phyloP scores from a whole-genome alignment of 1,140 invertebrate species.

The Eupristina koningsbergeri region DNA sequence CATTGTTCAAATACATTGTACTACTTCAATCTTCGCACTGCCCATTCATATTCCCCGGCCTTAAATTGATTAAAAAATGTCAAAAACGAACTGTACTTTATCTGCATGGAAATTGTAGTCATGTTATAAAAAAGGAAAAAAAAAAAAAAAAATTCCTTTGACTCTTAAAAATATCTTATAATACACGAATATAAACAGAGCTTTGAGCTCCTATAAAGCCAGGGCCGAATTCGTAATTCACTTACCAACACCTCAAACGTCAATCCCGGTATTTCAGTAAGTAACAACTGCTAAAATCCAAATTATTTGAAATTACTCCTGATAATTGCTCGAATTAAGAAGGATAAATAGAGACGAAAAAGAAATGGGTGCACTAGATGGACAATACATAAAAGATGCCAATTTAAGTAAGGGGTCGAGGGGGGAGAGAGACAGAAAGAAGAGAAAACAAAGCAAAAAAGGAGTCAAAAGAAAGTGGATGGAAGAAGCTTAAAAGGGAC shows the following conservation, averaged over 20 bases:
- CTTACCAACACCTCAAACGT: not conserved
- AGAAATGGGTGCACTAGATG: not conserved
- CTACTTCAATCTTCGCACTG: not conserved
- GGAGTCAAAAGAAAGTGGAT: not conserved
- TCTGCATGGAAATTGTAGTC: not conserved
- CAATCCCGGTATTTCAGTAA: not conserved
- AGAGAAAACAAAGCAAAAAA: not conserved
- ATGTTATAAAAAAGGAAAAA: too few relatives aligned
- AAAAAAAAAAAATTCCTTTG: not conserved
- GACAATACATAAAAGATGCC: not conserved
- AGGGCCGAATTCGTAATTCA: slow-evolving; percentile 13
- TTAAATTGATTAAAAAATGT: not conserved
- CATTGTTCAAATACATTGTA: not conserved
- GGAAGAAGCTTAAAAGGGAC: not conserved
- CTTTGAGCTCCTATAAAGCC: slow-evolving; percentile 8
- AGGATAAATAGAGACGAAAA: not conserved
- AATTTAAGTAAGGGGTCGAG: not conserved
- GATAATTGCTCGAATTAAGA: not conserved
- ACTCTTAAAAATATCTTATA: not conserved
- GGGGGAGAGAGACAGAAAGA: not conserved
- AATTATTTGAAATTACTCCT: not conserved
- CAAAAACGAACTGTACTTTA: not conserved
- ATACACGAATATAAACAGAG: not conserved
- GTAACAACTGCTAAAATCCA: not conserved
- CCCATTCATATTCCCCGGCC: too few relatives aligned